These are phyloP conservation scores for Xiphorhynchus erythropygius DNA, from an alignment of 2,797 vertebrate species.

Conservation along the genomic window DNA sequence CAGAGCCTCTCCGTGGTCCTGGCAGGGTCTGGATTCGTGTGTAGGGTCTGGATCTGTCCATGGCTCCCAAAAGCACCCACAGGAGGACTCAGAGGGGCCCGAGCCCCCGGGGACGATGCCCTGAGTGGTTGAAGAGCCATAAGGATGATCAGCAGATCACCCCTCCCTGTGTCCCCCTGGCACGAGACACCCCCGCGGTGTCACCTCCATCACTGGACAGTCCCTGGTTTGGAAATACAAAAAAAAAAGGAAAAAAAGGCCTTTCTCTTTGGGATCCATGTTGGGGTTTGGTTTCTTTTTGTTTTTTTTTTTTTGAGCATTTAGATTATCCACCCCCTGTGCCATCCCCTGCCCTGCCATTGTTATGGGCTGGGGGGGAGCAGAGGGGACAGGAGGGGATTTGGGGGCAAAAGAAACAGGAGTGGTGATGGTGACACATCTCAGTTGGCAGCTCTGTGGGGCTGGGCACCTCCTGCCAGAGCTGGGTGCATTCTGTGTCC, in stretches of 20 bases:
- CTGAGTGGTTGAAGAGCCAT: background rate
- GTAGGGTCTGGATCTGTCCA: background rate
- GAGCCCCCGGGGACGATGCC: background rate
- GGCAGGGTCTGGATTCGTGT: background rate
- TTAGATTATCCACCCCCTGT: background rate
- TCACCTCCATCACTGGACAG: background rate
- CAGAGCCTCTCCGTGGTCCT: background rate
- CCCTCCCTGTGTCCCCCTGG: background rate
- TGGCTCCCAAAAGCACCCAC: background rate
- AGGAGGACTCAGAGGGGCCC: background rate
- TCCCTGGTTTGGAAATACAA: background rate
- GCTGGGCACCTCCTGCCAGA: background rate
- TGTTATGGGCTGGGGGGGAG: background rate
- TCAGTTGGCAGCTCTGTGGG: background rate
- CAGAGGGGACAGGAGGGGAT: background rate
- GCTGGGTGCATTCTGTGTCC: background rate
- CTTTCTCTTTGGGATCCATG: background rate
- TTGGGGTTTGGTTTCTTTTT: background rate
- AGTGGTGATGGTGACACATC: background rate
- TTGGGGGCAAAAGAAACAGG: background rate
- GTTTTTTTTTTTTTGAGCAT: background rate
- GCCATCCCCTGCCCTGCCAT: background rate
- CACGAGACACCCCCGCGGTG: background rate
- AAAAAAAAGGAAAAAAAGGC: background rate
- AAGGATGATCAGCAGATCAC: background rate